Percentiles rank a stretch among this genome's conserved stretches.
These are phyloP conservation scores for Drosophila flavopinicola DNA, from an alignment of 2,888 invertebrate genomes.

Conservation along the genomic window DNA sequence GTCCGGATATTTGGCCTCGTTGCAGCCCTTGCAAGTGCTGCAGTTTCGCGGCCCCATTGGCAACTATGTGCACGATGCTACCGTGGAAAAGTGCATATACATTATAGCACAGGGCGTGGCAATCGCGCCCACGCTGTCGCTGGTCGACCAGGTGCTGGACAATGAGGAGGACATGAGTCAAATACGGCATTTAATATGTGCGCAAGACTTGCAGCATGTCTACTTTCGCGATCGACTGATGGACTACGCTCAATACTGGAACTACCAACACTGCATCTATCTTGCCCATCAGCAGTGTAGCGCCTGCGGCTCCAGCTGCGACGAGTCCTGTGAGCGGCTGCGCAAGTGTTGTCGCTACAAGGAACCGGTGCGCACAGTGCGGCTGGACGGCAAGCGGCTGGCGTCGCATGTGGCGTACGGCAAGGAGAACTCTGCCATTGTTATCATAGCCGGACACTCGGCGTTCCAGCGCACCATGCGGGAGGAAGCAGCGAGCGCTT, in stretches of 20 bases:
- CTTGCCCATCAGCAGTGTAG: constrained; percentile 84
- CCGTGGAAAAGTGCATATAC: constrained; percentile 74
- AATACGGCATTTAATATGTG: constrained; percentile 88
- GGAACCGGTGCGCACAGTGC: constrained; percentile 60
- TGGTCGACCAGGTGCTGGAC: constrained; percentile 87
- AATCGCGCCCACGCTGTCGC: constrained; percentile 88
- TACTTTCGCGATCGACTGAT: constrained; percentile 87
- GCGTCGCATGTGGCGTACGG: neutral
- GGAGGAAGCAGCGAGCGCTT: constrained; percentile 10
- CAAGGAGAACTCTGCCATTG: constrained; percentile 3
- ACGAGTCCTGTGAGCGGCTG: constrained; percentile 60
- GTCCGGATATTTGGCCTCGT: constrained; percentile 85
- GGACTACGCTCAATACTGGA: constrained; percentile 88
- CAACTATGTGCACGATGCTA: constrained; percentile 49
- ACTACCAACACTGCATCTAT: constrained; percentile 89
- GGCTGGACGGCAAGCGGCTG: constrained; percentile 56
- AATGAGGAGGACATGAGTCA: constrained; percentile 89
- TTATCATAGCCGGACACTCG: constrained; percentile 59
- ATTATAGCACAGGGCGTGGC: constrained; percentile 91
- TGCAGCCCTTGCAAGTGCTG: constrained; percentile 85
- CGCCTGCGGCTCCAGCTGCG: constrained; percentile 18
- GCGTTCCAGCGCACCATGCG: constrained; percentile 48
- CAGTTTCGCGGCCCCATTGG: constrained; percentile 91
- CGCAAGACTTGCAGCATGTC: constrained; percentile 86
- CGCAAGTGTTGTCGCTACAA: constrained; percentile 71